Percentiles rank a stretch among this genome's conserved stretches.
These are phyloP conservation scores for Spea bombifrons DNA, from an alignment of 2,113 vertebrate genomes.

Conservation along the genomic window DNA sequence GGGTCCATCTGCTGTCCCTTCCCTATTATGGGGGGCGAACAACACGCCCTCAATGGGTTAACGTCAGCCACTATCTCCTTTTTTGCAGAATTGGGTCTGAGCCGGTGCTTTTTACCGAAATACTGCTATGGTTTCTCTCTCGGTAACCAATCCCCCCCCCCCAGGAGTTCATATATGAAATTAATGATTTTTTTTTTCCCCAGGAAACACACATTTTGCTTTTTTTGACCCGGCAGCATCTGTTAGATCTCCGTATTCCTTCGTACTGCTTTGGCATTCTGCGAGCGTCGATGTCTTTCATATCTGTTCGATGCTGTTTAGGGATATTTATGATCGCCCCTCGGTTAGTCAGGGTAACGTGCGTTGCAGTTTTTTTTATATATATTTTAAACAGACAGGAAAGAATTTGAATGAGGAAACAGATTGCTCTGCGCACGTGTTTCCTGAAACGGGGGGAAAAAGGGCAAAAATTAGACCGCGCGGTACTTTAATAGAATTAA, in stretches of 20 bases:
- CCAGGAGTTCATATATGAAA: constrained; percentile 70
- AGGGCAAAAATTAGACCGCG: constrained; percentile 69
- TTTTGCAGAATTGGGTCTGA: not conserved
- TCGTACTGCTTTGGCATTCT: constrained; percentile 68
- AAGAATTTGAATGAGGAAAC: constrained; percentile 71
- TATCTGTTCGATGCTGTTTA: constrained; percentile 75
- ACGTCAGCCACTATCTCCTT: too few species aligned
- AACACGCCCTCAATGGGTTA: too few species aligned
- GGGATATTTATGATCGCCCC: constrained; percentile 78
- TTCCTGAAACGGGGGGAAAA: constrained; percentile 68
- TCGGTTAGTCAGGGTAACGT: constrained; percentile 72
- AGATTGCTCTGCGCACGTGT: constrained; percentile 74
- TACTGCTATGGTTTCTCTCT: constrained; percentile 22
- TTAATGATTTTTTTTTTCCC: constrained; percentile 57
- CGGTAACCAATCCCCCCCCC: constrained; percentile 58
- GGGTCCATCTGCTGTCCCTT: too few species aligned
- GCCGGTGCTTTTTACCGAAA: not conserved
- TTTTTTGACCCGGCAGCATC: constrained; percentile 72
- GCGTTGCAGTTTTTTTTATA: constrained; percentile 66
- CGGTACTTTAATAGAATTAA: not conserved
- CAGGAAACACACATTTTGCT: constrained; percentile 75
- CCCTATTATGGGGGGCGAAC: too few species aligned
- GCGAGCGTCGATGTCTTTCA: constrained; percentile 72
- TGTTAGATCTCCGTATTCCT: constrained; percentile 58
- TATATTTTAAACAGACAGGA: constrained; percentile 66